Evolutionary conservation across 2,113 vertebrate genomes (phyloP).

Genomic region (Thamnophis sirtalis): DNA sequence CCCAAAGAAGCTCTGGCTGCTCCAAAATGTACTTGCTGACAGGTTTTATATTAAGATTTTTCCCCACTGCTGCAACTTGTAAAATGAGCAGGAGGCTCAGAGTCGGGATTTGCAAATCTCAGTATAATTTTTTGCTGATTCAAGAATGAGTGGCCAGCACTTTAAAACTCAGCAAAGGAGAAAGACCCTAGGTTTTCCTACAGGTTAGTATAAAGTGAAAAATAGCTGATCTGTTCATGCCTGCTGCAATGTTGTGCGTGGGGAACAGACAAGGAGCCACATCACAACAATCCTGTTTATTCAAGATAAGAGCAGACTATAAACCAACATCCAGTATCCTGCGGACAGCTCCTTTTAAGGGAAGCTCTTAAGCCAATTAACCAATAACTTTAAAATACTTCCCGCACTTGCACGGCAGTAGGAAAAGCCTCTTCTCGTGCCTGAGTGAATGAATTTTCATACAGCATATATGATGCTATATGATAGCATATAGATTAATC

Average conservation of each 20-base stretch:
- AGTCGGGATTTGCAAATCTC: background rate
- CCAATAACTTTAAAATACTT: no score
- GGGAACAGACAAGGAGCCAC: no score
- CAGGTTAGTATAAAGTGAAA: background rate
- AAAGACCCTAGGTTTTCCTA: background rate
- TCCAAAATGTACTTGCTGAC: background rate
- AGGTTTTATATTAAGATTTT: background rate
- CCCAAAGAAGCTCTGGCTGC: background rate
- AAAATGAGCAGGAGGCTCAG: background rate
- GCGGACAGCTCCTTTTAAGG: no score
- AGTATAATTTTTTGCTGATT: background rate
- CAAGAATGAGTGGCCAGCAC: background rate
- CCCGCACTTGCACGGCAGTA: no score
- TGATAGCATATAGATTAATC: background rate
- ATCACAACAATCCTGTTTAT: no score
- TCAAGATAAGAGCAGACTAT: no score
- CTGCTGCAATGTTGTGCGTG: background rate
- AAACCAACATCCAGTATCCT: no score
- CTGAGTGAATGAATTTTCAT: background rate
- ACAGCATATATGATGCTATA: no score
- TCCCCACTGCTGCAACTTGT: background rate
- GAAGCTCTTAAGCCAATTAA: no score
- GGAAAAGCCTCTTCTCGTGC: no score
- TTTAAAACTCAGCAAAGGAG: background rate
- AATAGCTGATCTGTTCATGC: background rate